Evolutionary conservation across 2,888 invertebrate species (phyloP).

Genomic region (Hyposoter didymator): DNA sequence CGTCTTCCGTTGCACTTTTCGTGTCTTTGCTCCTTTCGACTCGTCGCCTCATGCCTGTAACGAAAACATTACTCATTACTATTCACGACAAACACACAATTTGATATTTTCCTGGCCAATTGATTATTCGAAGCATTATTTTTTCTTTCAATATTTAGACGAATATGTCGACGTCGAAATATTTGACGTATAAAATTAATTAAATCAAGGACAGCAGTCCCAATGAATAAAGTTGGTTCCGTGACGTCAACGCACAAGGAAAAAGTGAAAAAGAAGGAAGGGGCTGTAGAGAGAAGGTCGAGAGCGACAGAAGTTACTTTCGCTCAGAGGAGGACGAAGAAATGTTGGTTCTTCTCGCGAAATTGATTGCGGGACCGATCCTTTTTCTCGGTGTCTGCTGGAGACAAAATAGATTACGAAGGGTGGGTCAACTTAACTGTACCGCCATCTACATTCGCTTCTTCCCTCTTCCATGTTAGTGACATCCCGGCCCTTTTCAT

Average conservation of each 20-base stretch:
- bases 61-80: background rate
- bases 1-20: conserved; percentile 51
- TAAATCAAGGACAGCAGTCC: background rate
- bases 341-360: conserved; percentile 57
- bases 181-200: background rate
- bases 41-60: conserved; percentile 56
- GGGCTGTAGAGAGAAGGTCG: conserved; percentile 8
- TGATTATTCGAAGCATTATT: background rate
- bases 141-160: background rate
- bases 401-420: conserved; percentile 80
- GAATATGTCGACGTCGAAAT: no score
- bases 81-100: background rate
- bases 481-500: conserved; percentile 46
- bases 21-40: conserved; percentile 41
- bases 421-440: conserved; percentile 60
- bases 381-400: conserved; percentile 71
- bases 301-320: conserved; percentile 34
- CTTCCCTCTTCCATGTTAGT: conserved; percentile 54
- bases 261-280: conserved; percentile 21
- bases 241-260: conserved; percentile 53
- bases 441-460: conserved; percentile 65
- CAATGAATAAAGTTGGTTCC: conserved; percentile 48
- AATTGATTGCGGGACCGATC: conserved; percentile 63
- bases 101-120: background rate
- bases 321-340: conserved; percentile 27